Evolutionary conservation across 2,113 vertebrate genomes (phyloP).

Genomic region (Actenoides lindsayi): DNA sequence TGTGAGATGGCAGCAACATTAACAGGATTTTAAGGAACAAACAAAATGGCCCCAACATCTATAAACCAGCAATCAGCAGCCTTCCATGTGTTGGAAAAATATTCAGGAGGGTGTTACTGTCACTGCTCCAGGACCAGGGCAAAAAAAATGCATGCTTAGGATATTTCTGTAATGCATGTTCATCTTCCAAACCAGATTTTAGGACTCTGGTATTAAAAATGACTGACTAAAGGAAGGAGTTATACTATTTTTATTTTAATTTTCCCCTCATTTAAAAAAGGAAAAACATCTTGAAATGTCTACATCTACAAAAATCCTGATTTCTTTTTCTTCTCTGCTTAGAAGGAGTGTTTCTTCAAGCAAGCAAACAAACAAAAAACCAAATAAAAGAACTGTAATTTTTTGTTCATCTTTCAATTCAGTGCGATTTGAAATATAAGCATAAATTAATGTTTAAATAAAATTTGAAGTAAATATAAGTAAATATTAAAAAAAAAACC

Average conservation of each 20-base stretch:
- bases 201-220: constrained; percentile 32
- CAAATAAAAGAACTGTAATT: neutral
- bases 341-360: neutral
- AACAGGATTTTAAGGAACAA: neutral
- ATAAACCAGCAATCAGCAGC: neutral
- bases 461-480: neutral
- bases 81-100: neutral
- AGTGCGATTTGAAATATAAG: neutral
- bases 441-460: neutral
- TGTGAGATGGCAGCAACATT: neutral
- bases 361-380: neutral
- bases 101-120: constrained; percentile 38
- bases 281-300: neutral
- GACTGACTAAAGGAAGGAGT: constrained; percentile 2
- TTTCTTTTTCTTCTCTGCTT: neutral
- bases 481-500: neutral
- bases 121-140: neutral
- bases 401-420: neutral
- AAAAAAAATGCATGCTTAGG: neutral
- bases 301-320: neutral
- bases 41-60: neutral
- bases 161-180: constrained; percentile 40
- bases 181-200: constrained; percentile 56
- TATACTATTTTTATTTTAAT: constrained; percentile 45
- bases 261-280: neutral